Percentiles rank a stretch among this genome's conserved stretches.
Evolutionary conservation across 2,888 invertebrate genomes (phyloP).

Genomic region (Antheraea assamensis): DNA sequence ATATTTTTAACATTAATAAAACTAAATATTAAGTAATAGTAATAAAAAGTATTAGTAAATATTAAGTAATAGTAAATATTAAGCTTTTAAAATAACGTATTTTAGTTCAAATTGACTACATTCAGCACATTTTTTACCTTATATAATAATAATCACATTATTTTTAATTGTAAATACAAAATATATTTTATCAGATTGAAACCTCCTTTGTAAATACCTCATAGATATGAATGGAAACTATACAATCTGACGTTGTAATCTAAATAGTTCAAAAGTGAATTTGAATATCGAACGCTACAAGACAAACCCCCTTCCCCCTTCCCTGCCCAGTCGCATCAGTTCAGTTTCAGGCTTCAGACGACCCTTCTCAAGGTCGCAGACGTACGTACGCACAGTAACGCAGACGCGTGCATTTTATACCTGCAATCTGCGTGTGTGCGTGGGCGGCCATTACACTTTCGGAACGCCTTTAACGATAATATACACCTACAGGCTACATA

Average conservation of each 20-base stretch:
- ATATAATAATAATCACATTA: background rate
- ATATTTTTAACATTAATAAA: too few relatives aligned
- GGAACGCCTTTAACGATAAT: conserved; percentile 11
- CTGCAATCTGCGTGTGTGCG: conserved; percentile 42
- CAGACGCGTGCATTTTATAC: conserved; percentile 44
- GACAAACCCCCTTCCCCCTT: conserved; percentile 28
- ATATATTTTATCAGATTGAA: background rate
- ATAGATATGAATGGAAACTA: conserved; percentile 16
- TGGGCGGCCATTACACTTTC: conserved; percentile 55
- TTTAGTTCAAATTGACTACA: background rate
- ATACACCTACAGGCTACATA: conserved; percentile 6
- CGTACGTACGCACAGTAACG: conserved; percentile 54
- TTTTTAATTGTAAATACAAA: background rate
- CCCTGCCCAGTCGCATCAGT: conserved; percentile 26
- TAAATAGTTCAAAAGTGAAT: conserved; percentile 53
- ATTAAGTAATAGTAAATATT: too few relatives aligned
- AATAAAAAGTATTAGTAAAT: too few relatives aligned
- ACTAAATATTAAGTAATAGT: too few relatives aligned
- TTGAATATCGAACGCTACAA: conserved; percentile 58
- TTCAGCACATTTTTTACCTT: background rate
- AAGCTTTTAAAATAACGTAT: background rate
- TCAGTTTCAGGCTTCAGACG: conserved; percentile 68
- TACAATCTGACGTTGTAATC: conserved; percentile 39
- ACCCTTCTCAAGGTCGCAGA: conserved; percentile 78
- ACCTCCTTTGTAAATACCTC: conserved; percentile 10